A percentile compares a stretch with the other conserved stretches of the same genome.
phyloP scores from a whole-genome alignment of 2,113 vertebrate species.

The Prolemur simus region DNA sequence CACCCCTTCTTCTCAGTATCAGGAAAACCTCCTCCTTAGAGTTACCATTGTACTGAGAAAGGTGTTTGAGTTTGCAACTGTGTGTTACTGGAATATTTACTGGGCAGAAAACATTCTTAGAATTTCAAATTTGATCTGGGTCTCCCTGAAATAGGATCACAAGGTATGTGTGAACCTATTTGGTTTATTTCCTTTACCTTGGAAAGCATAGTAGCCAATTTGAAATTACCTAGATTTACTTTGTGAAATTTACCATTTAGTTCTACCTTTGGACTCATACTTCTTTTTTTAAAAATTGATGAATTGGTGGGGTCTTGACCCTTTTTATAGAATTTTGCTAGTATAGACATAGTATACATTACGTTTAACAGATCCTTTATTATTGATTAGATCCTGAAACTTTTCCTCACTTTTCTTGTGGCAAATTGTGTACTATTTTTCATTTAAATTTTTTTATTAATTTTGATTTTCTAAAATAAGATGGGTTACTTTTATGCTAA shows the following conservation, averaged over 20 bases:
- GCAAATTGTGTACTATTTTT: background rate
- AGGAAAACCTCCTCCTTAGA: background rate
- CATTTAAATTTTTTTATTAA: background rate
- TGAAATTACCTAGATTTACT: background rate
- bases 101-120: background rate
- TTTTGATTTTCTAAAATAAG: conserved; percentile 47
- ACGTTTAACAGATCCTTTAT: background rate
- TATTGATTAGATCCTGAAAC: background rate
- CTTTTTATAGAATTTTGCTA: background rate
- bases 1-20: background rate
- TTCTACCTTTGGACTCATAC: background rate
- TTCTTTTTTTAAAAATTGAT: background rate
- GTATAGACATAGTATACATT: background rate
- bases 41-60: background rate
- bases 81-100: background rate
- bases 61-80: background rate
- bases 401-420: background rate
- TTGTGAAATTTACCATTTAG: background rate
- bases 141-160: background rate
- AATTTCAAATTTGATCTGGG: background rate
- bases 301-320: background rate
- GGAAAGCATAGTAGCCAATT: background rate
- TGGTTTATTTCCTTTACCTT: background rate
- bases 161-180: background rate
- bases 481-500: background rate